A percentile compares a stretch with the other conserved stretches of the same genome.
phyloP scores from a whole-genome alignment of 2,797 vertebrate species.

The Spatula versicolor region DNA sequence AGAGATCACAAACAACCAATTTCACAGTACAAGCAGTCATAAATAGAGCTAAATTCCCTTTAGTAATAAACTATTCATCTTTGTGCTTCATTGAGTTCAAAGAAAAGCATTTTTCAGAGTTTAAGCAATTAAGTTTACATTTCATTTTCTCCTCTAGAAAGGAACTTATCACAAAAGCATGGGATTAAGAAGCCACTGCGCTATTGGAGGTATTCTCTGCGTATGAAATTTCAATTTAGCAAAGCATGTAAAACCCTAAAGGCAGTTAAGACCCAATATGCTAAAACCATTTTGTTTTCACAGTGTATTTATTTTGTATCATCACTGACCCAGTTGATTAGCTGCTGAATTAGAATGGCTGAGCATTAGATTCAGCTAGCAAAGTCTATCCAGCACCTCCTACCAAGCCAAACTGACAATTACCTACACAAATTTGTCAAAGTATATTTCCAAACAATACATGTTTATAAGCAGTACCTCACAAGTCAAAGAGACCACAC shows the following conservation, averaged over 20 bases:
- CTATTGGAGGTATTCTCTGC: slow-evolving; percentile 59
- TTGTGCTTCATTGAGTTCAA: slow-evolving; percentile 78
- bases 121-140: slow-evolving; percentile 79
- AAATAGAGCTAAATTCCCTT: slow-evolving; percentile 81
- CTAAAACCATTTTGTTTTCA: slow-evolving; percentile 71
- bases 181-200: slow-evolving; percentile 69
- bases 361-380: neutral
- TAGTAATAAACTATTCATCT: slow-evolving; percentile 81
- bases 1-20: slow-evolving; percentile 78
- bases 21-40: slow-evolving; percentile 78
- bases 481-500: neutral
- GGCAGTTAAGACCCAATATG: slow-evolving; percentile 49
- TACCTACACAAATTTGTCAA: neutral
- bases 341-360: slow-evolving; percentile 59
- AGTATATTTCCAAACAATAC: neutral
- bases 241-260: slow-evolving; percentile 68
- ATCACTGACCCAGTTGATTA: slow-evolving; percentile 60
- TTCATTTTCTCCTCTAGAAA: slow-evolving; percentile 70
- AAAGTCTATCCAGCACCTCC: neutral
- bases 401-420: neutral
- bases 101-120: slow-evolving; percentile 80
- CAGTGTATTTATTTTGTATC: slow-evolving; percentile 67
- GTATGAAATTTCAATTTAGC: slow-evolving; percentile 81
- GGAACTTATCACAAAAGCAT: slow-evolving; percentile 72
- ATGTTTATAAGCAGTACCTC: neutral